Percentiles rank a stretch among this genome's conserved stretches.
phyloP scores from a whole-genome alignment of 2,113 vertebrate genomes.

The Marcusenius ussheri region DNA sequence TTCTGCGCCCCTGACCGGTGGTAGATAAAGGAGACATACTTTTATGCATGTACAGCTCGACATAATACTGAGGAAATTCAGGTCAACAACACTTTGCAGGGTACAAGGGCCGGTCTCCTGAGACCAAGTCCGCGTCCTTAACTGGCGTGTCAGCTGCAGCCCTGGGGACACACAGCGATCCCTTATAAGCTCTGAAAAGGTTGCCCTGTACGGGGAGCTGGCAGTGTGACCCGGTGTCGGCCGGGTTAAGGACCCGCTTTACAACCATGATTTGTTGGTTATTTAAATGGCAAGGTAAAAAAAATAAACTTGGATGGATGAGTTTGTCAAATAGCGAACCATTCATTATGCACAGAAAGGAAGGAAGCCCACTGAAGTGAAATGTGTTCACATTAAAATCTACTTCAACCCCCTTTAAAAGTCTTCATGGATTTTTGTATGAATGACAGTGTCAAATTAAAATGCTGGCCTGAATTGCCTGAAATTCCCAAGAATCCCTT shows the following conservation, averaged over 20 bases:
- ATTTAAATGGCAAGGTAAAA: constrained; percentile 33
- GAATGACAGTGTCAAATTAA: not conserved
- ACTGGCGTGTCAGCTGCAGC: not conserved
- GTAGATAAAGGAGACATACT: not conserved
- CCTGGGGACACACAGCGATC: not conserved
- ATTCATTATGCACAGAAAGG: constrained; percentile 36
- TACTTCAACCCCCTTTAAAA: constrained; percentile 9
- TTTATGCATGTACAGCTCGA: not conserved
- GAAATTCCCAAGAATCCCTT: not conserved
- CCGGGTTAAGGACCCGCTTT: not conserved
- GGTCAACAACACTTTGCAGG: not conserved
- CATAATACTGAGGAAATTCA: not conserved
- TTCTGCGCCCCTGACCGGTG: not conserved
- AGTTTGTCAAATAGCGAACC: constrained; percentile 39
- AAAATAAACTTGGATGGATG: constrained; percentile 29
- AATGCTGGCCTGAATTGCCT: not conserved
- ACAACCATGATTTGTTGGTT: constrained; percentile 34
- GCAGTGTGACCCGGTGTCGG: not conserved
- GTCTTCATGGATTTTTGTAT: not conserved
- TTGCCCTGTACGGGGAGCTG: not conserved
- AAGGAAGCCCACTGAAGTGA: constrained; percentile 32
- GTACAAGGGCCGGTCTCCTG: not conserved
- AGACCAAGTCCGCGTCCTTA: not conserved
- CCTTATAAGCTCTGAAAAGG: not conserved
- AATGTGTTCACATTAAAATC: constrained; percentile 29